phyloP scores from a whole-genome alignment of 2,113 vertebrate genomes.

The Collichthys lucidus region DNA sequence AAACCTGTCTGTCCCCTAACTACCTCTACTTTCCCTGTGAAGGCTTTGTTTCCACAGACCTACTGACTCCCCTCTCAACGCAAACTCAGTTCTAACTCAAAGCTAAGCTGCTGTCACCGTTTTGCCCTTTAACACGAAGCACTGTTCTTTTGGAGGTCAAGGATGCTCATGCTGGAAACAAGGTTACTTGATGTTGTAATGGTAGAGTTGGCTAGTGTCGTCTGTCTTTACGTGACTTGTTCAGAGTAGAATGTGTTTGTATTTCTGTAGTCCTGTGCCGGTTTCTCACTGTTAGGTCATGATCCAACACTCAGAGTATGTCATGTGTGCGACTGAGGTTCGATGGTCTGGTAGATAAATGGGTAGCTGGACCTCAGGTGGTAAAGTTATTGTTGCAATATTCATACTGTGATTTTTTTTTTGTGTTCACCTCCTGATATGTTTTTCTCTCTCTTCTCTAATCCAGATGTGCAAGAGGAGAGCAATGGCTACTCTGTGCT shows the following conservation, averaged over 20 bases:
- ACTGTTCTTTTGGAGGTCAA: conserved; percentile 21
- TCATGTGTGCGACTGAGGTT: not conserved
- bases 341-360: conserved; percentile 36
- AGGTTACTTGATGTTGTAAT: conserved; percentile 70
- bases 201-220: conserved; percentile 49
- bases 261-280: conserved; percentile 51
- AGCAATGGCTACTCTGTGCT: conserved; percentile 77
- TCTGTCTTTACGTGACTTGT: conserved; percentile 57
- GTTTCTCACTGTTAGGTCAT: conserved; percentile 49
- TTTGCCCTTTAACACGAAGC: conserved; percentile 8
- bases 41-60: conserved; percentile 79
- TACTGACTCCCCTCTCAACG: conserved; percentile 36
- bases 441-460: conserved; percentile 51
- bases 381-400: not conserved
- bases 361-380: conserved; percentile 6
- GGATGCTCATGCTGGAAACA: conserved; percentile 75
- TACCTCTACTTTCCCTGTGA: conserved; percentile 37
- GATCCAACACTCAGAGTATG: conserved; percentile 5
- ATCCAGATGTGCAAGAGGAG: conserved; percentile 74
- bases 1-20: conserved; percentile 53
- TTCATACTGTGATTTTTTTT: not conserved
- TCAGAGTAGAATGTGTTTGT: conserved; percentile 62
- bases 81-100: conserved; percentile 17
- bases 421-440: conserved; percentile 26
- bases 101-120: conserved; percentile 15